Evolutionary conservation across 2,113 vertebrate genomes (phyloP).

Genomic region (Hydrolagus affinis): DNA sequence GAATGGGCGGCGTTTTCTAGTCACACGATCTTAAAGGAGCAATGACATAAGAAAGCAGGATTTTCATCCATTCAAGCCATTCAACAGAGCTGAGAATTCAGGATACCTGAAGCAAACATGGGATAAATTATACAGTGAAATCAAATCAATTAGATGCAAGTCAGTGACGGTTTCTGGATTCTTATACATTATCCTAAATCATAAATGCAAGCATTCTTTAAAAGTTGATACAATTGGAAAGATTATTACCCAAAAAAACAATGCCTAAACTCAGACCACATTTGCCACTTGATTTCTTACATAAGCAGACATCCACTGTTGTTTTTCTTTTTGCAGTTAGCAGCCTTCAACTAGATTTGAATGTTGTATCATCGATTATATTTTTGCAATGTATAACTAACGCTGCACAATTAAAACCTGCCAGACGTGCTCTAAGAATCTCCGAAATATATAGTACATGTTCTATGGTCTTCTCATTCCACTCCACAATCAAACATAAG

Average conservation of each 20-base stretch:
- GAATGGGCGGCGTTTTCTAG: too few species aligned
- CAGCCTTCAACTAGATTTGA: not conserved
- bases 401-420: not conserved
- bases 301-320: not conserved
- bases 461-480: not conserved
- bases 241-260: not conserved
- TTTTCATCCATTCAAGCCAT: too few species aligned
- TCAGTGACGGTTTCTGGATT: not conserved
- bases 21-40: too few species aligned
- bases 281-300: not conserved
- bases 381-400: not conserved
- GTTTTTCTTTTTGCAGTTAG: not conserved
- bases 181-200: not conserved
- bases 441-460: not conserved
- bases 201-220: not conserved
- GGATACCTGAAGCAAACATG: too few species aligned
- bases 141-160: not conserved
- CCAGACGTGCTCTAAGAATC: not conserved
- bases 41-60: too few species aligned
- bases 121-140: too few species aligned
- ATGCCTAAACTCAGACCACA: not conserved
- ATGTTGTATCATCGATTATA: not conserved
- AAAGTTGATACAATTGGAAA: not conserved
- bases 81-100: too few species aligned
- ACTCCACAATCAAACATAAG: too few species aligned